Conservation (phyloP, 1,140 invertebrate genomes). For the Anagrus nilaparvatae region DNA sequence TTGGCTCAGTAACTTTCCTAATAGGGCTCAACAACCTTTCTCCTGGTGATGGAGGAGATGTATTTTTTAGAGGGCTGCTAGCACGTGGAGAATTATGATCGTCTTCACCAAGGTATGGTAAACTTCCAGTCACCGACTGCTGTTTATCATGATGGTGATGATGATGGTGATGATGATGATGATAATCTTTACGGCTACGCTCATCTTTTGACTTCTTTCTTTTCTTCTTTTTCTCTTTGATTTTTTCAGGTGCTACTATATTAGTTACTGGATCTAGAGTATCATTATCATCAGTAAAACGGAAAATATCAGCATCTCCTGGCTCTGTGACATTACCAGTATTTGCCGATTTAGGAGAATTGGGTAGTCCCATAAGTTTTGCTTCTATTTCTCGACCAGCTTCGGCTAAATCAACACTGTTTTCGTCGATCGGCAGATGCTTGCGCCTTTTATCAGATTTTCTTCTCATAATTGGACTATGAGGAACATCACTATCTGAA, state of each 20-base stretch:
- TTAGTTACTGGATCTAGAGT: constrained; percentile 37
- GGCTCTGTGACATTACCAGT: constrained; percentile 29
- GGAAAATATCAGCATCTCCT: constrained; percentile 46
- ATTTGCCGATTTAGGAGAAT: constrained; percentile 26
- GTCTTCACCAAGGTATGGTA: constrained; percentile 36
- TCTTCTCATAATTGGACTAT: constrained; percentile 28
- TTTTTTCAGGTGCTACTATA: constrained; percentile 37
- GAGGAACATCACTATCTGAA: constrained; percentile 32
- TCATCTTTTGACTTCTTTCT: constrained; percentile 74
- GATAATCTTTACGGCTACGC: constrained; percentile 54
- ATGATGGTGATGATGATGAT: constrained; percentile 52
- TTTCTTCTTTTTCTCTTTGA: constrained; percentile 71
- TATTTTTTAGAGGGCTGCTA: constrained; percentile 34
- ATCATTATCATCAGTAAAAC: constrained; percentile 53
- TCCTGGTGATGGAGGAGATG: constrained; percentile 33
- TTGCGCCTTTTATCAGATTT: constrained; percentile 60
- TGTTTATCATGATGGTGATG: constrained; percentile 39
- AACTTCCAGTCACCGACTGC: constrained; percentile 19
- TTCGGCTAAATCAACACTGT: constrained; percentile 68
- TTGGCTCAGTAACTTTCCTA: constrained; percentile 42
- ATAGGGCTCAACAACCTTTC: constrained; percentile 48
- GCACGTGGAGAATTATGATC: constrained; percentile 34
- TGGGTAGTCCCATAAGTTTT: constrained; percentile 52
- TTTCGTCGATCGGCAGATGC: constrained; percentile 53
- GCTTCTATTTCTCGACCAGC: constrained; percentile 71